Evolutionary conservation across 2,888 invertebrate species (phyloP), one percentile per base, ranked within the genome.

Genomic region (Biston betularia): DNA sequence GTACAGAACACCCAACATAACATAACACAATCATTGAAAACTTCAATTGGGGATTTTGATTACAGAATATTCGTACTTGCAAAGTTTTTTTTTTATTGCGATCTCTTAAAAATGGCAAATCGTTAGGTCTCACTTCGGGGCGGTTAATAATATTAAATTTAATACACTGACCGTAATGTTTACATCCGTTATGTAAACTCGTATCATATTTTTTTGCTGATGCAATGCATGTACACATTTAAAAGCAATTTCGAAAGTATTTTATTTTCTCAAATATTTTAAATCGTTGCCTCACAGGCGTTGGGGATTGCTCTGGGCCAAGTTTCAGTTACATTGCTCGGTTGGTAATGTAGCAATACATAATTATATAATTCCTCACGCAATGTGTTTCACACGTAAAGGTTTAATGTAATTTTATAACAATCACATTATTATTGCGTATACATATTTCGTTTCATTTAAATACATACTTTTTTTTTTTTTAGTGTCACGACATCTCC

Each of bases 281-380:
- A 0, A 15, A 15, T 14, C 49, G 5, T 53, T 53, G n/a, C 40
- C 42, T 14, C 38, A 58, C 10, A 11, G 15, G 54, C 15, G 55
- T 55, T 44, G 6, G 10, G 15, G n/a, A 35, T 48, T 38, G 15
- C 15, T 53, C 15, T 40, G 14, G 0, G 12, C 50, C 34, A 12
- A 46, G 56, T 70, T 63, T 72, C 63, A 63, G 48, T 72, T 67
- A 65, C 61, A 58, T 53, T 66, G 65, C 65, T 62, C 60, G 46
- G 55, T 68, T 35, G 60, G 64, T 63, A 66, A 40, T 68, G 68
- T 60, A 48, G 70, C 53, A 68, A 73, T 62, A 50, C 11, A 61
- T 24, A 24, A 24, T 24, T 24, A 24, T 57, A 42, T 60, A 56
- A 52, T 57, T 50, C 54, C 48, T 48, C 65, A 65, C 53, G 57